Percentiles rank a stretch among this genome's conserved stretches.
phyloP scores from a whole-genome alignment of 1,140 invertebrate genomes.

The Cyrtorhinus lividipennis region DNA sequence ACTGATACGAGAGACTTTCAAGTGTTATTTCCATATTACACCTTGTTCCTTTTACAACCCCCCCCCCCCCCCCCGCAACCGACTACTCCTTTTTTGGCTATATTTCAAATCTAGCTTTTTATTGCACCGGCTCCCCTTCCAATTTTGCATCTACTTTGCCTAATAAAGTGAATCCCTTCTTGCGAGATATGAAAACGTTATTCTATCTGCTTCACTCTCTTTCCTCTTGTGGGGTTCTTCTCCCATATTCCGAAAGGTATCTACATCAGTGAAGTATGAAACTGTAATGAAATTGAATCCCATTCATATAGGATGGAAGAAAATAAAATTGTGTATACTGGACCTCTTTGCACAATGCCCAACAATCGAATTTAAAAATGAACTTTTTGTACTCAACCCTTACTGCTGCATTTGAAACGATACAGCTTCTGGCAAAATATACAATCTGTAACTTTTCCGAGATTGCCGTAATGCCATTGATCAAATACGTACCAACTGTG shows the following conservation, averaged over 20 bases:
- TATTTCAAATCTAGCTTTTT: slow-evolving; percentile 10
- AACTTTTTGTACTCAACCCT: no score
- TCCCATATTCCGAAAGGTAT: neutral
- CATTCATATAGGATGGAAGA: no score
- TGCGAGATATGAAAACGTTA: neutral
- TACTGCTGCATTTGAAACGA: no score
- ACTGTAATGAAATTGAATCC: no score
- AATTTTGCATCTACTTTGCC: neutral
- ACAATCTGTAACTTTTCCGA: no score
- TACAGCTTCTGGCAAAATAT: no score
- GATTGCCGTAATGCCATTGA: no score
- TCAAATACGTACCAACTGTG: no score
- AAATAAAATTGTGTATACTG: no score
- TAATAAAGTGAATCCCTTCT: neutral
- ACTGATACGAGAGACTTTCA: slow-evolving; percentile 6
- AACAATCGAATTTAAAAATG: no score
- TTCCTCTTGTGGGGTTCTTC: neutral
- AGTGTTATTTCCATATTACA: slow-evolving; percentile 16
- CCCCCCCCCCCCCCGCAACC: neutral
- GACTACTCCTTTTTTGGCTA: neutral
- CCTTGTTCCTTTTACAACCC: neutral
- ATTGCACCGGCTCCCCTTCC: neutral
- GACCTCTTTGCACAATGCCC: no score
- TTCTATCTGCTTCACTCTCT: neutral
- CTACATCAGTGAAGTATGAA: no score